Percentiles rank a stretch among this genome's conserved stretches.
Conservation (phyloP, 2,888 invertebrate species). For the Aplocera efformata region DNA sequence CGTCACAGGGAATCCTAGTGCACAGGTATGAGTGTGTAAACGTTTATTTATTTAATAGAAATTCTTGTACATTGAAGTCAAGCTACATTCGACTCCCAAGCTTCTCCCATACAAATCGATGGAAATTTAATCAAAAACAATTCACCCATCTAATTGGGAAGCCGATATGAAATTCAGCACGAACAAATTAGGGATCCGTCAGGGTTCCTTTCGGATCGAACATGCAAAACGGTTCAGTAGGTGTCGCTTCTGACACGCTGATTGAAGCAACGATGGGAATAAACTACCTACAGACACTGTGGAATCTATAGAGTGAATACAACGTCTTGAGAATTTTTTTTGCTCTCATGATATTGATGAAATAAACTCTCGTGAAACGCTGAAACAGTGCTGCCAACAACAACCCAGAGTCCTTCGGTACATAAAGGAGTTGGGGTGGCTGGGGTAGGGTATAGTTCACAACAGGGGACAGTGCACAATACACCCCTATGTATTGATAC, state of each 20-base stretch:
- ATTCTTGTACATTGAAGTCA: no score
- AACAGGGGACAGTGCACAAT: no score
- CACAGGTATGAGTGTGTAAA: no score
- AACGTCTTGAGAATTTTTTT: constrained; percentile 5
- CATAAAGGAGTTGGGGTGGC: no score
- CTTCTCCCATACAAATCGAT: constrained; percentile 8
- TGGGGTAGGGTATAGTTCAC: no score
- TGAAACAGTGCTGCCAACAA: no score
- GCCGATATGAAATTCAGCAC: constrained; percentile 23
- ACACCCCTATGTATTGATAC: no score
- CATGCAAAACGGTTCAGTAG: constrained; percentile 39
- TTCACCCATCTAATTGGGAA: constrained; percentile 14
- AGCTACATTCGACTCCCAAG: constrained; percentile 2
- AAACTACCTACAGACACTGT: constrained; percentile 7
- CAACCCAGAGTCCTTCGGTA: no score
- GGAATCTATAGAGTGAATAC: constrained; percentile 30
- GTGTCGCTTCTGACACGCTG: constrained; percentile 41
- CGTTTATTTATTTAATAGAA: no score
- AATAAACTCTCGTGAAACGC: no score
- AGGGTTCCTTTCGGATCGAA: constrained; percentile 38
- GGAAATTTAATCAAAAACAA: constrained; percentile 18
- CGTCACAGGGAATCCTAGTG: no score
- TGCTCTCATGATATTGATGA: neutral
- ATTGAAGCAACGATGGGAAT: constrained; percentile 41
- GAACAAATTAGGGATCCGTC: constrained; percentile 19